A percentile compares a stretch with the other conserved stretches of the same genome.
These are phyloP conservation scores for Mesocentrotus franciscanus DNA, from an alignment of 53 echinoderm and acorn worm genomes.

Conservation along the genomic window DNA sequence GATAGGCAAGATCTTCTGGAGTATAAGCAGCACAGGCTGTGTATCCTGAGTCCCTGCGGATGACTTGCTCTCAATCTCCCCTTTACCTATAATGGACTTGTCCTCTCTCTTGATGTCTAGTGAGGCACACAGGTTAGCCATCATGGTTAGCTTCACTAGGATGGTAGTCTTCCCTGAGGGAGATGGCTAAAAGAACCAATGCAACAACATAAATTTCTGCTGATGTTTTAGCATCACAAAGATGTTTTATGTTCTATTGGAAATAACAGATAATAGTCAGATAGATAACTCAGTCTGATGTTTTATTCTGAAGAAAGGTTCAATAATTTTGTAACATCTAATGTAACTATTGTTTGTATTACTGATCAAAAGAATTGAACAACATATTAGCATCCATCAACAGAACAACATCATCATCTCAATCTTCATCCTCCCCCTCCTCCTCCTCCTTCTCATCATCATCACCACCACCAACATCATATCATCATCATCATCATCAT, in stretches of 20 bases:
- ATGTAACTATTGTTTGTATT: too few relatives aligned
- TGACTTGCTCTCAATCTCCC: conserved; percentile 63
- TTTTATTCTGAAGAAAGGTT: too few relatives aligned
- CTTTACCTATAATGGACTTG: conserved; percentile 67
- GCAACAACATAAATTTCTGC: background rate
- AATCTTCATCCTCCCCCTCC: background rate
- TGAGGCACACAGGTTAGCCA: conserved; percentile 89
- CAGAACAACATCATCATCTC: conserved; percentile 3
- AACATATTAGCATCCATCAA: too few relatives aligned
- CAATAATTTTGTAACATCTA: too few relatives aligned
- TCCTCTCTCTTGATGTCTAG: conserved; percentile 93
- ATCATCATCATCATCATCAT: background rate
- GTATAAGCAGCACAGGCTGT: conserved; percentile 89
- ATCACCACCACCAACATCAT: background rate
- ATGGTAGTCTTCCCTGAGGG: conserved; percentile 89
- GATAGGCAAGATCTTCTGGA: conserved; percentile 90
- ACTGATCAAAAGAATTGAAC: too few relatives aligned
- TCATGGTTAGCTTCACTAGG: conserved; percentile 91
- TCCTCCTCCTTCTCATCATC: conserved; percentile 26
- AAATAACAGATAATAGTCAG: background rate
- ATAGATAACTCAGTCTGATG: background rate
- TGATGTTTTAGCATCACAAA: background rate
- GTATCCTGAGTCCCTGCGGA: conserved; percentile 70
- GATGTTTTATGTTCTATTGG: background rate
- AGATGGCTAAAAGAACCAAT: conserved; percentile 72